phyloP scores from a whole-genome alignment of 2,797 vertebrate genomes.

The Coregonus ussuriensis region DNA sequence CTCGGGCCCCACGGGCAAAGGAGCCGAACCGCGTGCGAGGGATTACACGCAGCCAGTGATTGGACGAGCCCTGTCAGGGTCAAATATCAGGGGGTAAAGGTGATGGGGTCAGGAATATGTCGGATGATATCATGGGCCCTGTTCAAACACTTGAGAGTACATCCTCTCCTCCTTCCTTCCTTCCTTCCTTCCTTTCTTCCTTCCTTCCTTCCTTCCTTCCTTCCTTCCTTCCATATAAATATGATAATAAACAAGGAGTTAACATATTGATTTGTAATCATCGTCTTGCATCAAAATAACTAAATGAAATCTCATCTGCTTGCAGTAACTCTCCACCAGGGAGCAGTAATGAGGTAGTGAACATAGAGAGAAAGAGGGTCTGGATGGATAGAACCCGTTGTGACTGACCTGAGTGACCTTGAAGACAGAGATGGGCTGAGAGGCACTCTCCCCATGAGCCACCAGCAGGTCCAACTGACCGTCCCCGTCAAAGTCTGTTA shows the following conservation, averaged over 20 bases:
- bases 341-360: conserved; percentile 21
- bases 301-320: too few relatives aligned
- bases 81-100: not conserved
- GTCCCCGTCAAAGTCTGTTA: conserved; percentile 89
- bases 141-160: not conserved
- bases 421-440: conserved; percentile 89
- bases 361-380: too few relatives aligned
- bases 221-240: too few relatives aligned
- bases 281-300: too few relatives aligned
- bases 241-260: too few relatives aligned
- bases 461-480: conserved; percentile 91
- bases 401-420: conserved; percentile 78
- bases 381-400: too few relatives aligned
- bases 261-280: too few relatives aligned
- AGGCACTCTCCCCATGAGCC: conserved; percentile 88
- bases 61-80: conserved; percentile 78
- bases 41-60: conserved; percentile 94
- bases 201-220: too few relatives aligned
- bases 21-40: conserved; percentile 92
- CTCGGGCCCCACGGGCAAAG: conserved; percentile 94
- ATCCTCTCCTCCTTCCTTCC: not conserved
- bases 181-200: too few relatives aligned
- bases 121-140: not conserved
- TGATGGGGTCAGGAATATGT: not conserved
- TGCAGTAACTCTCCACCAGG: not conserved